These are phyloP conservation scores for Barnardius zonarius DNA, from an alignment of 2,113 vertebrate genomes.

Conservation along the genomic window DNA sequence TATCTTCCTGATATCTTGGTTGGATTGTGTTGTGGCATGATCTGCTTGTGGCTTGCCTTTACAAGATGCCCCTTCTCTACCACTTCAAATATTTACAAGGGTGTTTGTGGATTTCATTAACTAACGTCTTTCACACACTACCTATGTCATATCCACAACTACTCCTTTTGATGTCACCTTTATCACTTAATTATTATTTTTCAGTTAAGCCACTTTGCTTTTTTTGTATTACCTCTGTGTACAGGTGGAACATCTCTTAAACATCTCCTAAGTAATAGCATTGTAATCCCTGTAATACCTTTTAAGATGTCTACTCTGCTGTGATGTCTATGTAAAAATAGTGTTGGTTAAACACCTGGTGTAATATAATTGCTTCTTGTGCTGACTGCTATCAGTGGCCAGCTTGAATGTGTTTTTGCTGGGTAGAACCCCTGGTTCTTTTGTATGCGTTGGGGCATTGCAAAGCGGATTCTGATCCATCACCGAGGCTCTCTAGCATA, in stretches of 20 bases:
- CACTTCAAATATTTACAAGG: not conserved
- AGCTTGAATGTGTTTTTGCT: not conserved
- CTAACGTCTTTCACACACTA: not conserved
- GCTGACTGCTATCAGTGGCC: not conserved
- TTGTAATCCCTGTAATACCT: not conserved
- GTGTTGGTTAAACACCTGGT: not conserved
- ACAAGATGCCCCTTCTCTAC: not conserved
- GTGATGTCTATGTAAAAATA: not conserved
- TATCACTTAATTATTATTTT: slow-evolving; percentile 16
- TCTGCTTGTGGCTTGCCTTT: not conserved
- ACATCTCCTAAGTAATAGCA: not conserved
- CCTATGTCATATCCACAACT: not conserved
- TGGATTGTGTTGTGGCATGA: not conserved
- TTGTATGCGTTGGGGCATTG: not conserved
- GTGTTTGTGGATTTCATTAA: not conserved
- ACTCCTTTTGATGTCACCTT: not conserved
- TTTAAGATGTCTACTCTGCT: not conserved
- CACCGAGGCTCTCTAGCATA: not conserved
- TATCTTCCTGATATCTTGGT: not conserved
- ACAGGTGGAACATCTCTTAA: not conserved
- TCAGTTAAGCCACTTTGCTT: not conserved
- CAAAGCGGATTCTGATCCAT: not conserved
- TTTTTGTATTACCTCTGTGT: not conserved
- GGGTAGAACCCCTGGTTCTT: not conserved
- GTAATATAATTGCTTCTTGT: not conserved